Percentiles rank a stretch among this genome's conserved stretches.
Conservation (phyloP, 1,140 invertebrate species). For the Elysia chlorotica region DNA sequence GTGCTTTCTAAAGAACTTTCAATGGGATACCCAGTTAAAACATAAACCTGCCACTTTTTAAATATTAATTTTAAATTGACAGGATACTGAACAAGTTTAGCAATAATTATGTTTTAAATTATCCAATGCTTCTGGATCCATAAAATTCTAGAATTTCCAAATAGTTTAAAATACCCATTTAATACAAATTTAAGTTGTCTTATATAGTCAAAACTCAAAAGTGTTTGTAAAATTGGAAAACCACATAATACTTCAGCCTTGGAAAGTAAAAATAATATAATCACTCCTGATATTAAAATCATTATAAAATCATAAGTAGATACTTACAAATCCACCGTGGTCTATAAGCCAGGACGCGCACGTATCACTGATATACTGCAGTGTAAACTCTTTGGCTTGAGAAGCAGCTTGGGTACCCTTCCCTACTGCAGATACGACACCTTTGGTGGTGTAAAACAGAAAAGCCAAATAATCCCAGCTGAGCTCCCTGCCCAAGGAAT, state of each 20-base stretch:
- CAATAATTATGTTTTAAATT: no score
- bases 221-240: not conserved
- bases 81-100: no score
- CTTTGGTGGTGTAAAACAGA: slow-evolving; percentile 48
- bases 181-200: not conserved
- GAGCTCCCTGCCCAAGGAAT: slow-evolving; percentile 33
- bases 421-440: slow-evolving; percentile 42
- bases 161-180: not conserved
- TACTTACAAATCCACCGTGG: slow-evolving; percentile 56
- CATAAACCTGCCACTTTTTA: no score
- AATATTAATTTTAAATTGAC: no score
- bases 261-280: not conserved
- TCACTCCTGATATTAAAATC: not conserved
- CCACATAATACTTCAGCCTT: not conserved
- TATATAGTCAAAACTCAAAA: no score
- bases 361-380: slow-evolving; percentile 50
- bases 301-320: not conserved
- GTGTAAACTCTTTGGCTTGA: slow-evolving; percentile 47
- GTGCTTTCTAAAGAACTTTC: no score
- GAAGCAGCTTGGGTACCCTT: slow-evolving; percentile 36
- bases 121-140: no score
- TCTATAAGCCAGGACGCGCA: slow-evolving; percentile 51
- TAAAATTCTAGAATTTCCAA: not conserved
- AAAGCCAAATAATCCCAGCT: slow-evolving; percentile 50
- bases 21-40: no score